Base-by-base conservation (phyloP, 2,888 invertebrate genomes). In the Pristionchus entomophagus region DNA sequence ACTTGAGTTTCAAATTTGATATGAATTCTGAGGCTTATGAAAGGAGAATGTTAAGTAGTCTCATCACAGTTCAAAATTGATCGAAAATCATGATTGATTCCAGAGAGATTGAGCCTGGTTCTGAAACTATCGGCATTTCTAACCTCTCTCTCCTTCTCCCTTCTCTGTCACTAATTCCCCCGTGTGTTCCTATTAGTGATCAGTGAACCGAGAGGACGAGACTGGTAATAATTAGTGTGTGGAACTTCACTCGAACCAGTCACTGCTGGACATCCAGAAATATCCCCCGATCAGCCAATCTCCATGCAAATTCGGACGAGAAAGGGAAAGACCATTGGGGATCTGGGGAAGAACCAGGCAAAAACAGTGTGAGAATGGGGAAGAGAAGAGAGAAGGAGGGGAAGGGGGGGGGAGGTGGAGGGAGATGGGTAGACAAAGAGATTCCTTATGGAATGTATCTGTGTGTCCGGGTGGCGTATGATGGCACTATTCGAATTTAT, bases 301-400 rank as follows among this genome's bases (percentile, higher is more conserved):
- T 17, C 14, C 29, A 62, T 62, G 62, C 73, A 73, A 41, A 73
- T 45, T 22, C 10, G n/a, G n/a, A n/a, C n/a, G 41, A 41, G 38
- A 45, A 41, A 35, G 56, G 35, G 14, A 35, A 2, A n/a, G 38
- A 41, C 29, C 38, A 32, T 3, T 14, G 10, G 65, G 3, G 45
- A 78, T 49, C 17, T 26, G 45, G 1, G 29, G 59, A 59, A 49
- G 45, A 51, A 51, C 38, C 35, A 81, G 14, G 81, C 38, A 81
- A 56, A 53, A 81, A 38, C 38, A 38, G 81, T n/a, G 81, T 22
- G 81, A 26, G 81, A 81, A 26, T 26, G 38, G n/a, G 81, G 56
- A 35, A 56, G 81, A 26, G 81, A 38, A 35, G 80, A 80, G 51
- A 51, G 53, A 29, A 51, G 38, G n/a, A n/a, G n/a, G n/a, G n/a